phyloP scores from a whole-genome alignment of 2,888 invertebrate genomes.

The Cephalotes varians region DNA sequence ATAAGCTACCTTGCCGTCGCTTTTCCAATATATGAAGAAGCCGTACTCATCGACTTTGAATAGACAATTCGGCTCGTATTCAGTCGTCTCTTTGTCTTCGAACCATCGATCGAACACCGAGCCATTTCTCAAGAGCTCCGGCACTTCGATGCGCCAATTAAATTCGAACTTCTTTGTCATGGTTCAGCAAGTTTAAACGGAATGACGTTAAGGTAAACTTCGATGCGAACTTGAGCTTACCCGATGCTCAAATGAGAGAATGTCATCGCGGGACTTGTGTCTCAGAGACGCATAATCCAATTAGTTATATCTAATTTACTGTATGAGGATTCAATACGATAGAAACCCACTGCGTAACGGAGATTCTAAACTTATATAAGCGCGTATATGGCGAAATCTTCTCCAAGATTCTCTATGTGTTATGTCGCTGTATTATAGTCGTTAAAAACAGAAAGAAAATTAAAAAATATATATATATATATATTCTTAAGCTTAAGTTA shows the following conservation, averaged over 20 bases:
- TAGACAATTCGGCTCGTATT: constrained; percentile 87
- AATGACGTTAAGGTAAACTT: constrained; percentile 36
- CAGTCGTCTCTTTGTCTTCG: constrained; percentile 88
- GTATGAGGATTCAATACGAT: constrained; percentile 74
- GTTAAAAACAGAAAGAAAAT: not conserved
- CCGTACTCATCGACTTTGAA: constrained; percentile 89
- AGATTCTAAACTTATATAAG: constrained; percentile 63
- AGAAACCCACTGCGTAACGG: constrained; percentile 43
- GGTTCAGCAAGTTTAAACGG: constrained; percentile 52
- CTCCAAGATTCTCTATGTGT: not conserved
- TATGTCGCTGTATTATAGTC: not conserved
- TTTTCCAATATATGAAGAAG: constrained; percentile 90
- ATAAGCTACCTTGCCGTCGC: constrained; percentile 86
- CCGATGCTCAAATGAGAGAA: constrained; percentile 59
- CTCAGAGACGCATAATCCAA: constrained; percentile 74
- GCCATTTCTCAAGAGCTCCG: constrained; percentile 87
- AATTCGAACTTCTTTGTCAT: constrained; percentile 91
- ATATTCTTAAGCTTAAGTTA: too few species aligned
- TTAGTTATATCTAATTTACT: constrained; percentile 80
- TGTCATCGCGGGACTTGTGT: constrained; percentile 27
- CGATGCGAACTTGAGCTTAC: constrained; percentile 58
- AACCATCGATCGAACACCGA: constrained; percentile 89
- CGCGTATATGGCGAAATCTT: not conserved
- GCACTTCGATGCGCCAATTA: constrained; percentile 89
- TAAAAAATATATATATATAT: too few species aligned